Evolutionary conservation across 2,888 invertebrate species (phyloP).

Genomic region (Lobophora halterata): DNA sequence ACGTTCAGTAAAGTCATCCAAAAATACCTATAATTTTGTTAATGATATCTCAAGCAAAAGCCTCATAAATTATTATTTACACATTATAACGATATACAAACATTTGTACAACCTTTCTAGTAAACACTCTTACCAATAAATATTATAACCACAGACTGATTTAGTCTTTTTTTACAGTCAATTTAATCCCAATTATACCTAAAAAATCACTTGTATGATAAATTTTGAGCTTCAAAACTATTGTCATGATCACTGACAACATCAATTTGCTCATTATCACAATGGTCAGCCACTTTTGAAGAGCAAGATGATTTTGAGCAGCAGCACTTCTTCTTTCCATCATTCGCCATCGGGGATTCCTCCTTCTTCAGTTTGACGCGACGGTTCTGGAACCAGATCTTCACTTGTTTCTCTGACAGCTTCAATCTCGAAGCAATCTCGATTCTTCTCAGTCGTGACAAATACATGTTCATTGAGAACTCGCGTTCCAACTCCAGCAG

Average conservation of each 20-base stretch:
- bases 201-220: slow-evolving; percentile 45
- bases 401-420: slow-evolving; percentile 96
- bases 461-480: slow-evolving; percentile 94
- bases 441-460: slow-evolving; percentile 92
- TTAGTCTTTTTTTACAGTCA: background rate
- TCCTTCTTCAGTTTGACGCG: slow-evolving; percentile 97
- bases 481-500: slow-evolving; percentile 93
- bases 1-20: slow-evolving; percentile 57
- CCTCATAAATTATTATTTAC: slow-evolving; percentile 64
- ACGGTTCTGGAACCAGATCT: slow-evolving; percentile 97
- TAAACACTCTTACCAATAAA: slow-evolving; percentile 12
- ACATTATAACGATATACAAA: slow-evolving; percentile 45
- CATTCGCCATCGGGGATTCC: slow-evolving; percentile 79
- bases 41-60: slow-evolving; percentile 29
- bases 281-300: slow-evolving; percentile 49
- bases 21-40: slow-evolving; percentile 65
- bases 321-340: slow-evolving; percentile 64
- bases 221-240: slow-evolving; percentile 58
- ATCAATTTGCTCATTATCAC: slow-evolving; percentile 70
- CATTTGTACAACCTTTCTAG: slow-evolving; percentile 27
- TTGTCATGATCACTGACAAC: slow-evolving; percentile 69
- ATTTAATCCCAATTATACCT: background rate
- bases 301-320: slow-evolving; percentile 60
- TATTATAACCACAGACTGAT: slow-evolving; percentile 8
- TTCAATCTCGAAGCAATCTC: slow-evolving; percentile 95